Evolutionary conservation across 2,797 vertebrate genomes (phyloP).

Genomic region (Molossus molossus): DNA sequence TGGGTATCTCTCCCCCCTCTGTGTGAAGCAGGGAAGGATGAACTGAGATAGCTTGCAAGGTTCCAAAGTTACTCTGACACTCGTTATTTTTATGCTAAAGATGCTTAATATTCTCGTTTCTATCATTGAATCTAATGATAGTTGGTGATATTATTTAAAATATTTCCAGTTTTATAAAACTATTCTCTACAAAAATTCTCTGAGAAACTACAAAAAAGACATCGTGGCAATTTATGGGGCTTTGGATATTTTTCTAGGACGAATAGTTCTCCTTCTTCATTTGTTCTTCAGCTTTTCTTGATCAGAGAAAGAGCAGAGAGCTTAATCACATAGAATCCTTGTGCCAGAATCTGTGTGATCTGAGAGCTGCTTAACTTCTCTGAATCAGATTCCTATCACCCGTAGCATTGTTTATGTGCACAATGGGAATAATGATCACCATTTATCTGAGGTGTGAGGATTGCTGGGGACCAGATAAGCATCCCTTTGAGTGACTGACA

Average conservation of each 20-base stretch:
- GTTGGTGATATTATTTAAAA: not conserved
- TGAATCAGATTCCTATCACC: not conserved
- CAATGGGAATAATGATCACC: not conserved
- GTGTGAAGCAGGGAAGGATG: constrained; percentile 82
- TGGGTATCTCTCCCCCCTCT: constrained; percentile 82
- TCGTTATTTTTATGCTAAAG: constrained; percentile 80
- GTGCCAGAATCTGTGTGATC: not conserved
- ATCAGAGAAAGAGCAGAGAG: not conserved
- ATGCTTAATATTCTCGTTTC: constrained; percentile 64
- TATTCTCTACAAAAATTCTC: constrained; percentile 62
- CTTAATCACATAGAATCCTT: not conserved
- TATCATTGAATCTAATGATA: constrained; percentile 72
- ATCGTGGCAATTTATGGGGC: not conserved
- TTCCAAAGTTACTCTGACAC: constrained; percentile 75
- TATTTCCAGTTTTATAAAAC: constrained; percentile 70
- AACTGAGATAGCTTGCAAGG: constrained; percentile 74
- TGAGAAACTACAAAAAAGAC: constrained; percentile 47
- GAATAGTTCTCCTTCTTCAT: not conserved
- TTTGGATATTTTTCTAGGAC: constrained; percentile 15
- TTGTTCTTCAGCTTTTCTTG: not conserved
- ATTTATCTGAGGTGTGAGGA: not conserved
- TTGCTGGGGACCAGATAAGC: not conserved
- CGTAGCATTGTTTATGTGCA: not conserved
- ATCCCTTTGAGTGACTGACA: not conserved
- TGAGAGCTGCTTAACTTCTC: not conserved